phyloP scores from a whole-genome alignment of 2,888 invertebrate genomes.

The Julus scandinavius region DNA sequence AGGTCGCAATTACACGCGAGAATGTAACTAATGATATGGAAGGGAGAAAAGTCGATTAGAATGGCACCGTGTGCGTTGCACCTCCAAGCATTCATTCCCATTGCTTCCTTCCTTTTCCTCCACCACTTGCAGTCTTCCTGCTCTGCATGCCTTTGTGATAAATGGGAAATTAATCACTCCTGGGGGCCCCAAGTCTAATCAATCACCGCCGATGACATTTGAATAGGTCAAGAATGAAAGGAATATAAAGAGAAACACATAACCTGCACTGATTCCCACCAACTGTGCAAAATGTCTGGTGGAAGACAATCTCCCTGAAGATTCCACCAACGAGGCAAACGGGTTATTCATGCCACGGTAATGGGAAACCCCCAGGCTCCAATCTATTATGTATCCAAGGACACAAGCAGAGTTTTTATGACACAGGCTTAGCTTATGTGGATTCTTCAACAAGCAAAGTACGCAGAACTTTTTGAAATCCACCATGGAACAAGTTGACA shows the following conservation, averaged over 20 bases:
- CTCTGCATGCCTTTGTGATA: slow-evolving; percentile 50
- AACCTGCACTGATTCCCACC: slow-evolving; percentile 18
- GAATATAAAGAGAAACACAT: slow-evolving; percentile 18
- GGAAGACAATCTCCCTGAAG: slow-evolving; percentile 18
- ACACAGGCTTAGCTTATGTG: background rate
- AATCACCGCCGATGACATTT: slow-evolving; percentile 54
- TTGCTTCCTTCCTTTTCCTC: slow-evolving; percentile 11
- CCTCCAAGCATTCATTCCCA: background rate
- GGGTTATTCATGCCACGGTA: slow-evolving; percentile 1
- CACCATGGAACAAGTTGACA: background rate
- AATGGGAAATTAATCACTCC: slow-evolving; percentile 57
- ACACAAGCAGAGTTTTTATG: slow-evolving; percentile 1
- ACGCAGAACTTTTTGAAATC: background rate
- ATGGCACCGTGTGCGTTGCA: background rate
- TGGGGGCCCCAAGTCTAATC: slow-evolving; percentile 55
- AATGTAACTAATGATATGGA: slow-evolving; percentile 18
- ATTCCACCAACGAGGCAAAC: slow-evolving; percentile 2
- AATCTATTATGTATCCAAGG: slow-evolving; percentile 9
- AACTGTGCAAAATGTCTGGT: background rate
- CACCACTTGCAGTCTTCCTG: background rate
- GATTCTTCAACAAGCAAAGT: background rate
- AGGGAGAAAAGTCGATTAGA: slow-evolving; percentile 18
- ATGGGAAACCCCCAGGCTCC: slow-evolving; percentile 18
- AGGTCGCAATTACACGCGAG: slow-evolving; percentile 9
- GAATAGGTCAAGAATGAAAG: slow-evolving; percentile 43